These are phyloP conservation scores for Drosophila demipolita DNA, from an alignment of 2,888 invertebrate genomes.

Conservation along the genomic window DNA sequence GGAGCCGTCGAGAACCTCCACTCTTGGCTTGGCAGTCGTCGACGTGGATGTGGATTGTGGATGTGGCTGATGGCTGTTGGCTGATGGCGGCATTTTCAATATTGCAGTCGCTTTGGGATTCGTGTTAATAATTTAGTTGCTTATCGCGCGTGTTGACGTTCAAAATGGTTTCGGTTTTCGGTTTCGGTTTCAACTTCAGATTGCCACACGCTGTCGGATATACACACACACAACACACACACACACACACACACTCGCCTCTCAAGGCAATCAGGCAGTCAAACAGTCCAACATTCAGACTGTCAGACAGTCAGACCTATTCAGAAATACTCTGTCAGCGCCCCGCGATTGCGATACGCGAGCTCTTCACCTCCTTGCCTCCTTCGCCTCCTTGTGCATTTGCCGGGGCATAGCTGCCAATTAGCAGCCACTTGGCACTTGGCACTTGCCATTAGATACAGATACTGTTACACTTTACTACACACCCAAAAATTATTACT, in stretches of 20 bases:
- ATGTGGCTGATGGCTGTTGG: not conserved
- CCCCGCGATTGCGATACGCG: constrained; percentile 43
- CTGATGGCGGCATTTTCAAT: constrained; percentile 44
- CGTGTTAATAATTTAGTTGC: constrained; percentile 83
- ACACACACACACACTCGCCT: not conserved
- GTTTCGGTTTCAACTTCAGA: constrained; percentile 22
- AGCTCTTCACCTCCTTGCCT: not conserved
- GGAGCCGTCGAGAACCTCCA: constrained; percentile 43
- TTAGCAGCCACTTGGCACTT: constrained; percentile 72
- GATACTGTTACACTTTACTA: constrained; percentile 5
- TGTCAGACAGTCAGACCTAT: constrained; percentile 8
- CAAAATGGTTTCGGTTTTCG: constrained; percentile 70
- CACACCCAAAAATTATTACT: not conserved
- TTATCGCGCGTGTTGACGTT: constrained; percentile 82
- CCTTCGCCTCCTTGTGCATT: not conserved
- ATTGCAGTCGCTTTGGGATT: constrained; percentile 45
- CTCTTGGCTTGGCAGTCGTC: constrained; percentile 22
- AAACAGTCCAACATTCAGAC: constrained; percentile 2
- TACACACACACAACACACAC: not conserved
- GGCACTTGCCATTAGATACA: constrained; percentile 59
- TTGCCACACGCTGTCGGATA: constrained; percentile 13
- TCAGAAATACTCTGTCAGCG: constrained; percentile 60
- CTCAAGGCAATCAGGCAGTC: constrained; percentile 18
- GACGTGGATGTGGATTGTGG: constrained; percentile 15
- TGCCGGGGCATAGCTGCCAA: constrained; percentile 49